Conservation (phyloP, 2,888 invertebrate species). For the Chaetogeoica ovagalla region DNA sequence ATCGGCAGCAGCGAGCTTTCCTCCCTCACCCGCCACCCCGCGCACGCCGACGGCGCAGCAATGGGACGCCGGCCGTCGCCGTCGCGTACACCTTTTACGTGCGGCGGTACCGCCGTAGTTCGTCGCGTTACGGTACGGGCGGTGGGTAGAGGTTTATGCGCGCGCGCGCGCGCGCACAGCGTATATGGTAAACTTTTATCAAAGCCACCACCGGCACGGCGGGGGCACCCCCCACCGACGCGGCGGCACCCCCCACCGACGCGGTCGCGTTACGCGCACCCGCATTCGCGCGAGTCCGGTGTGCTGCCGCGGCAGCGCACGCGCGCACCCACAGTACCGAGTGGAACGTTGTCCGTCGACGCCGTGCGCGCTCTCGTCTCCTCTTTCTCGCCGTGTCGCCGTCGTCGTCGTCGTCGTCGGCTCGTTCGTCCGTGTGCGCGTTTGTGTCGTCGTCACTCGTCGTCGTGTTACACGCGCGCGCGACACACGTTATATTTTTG, state of each 20-base stretch:
- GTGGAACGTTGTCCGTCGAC: slow-evolving; percentile 35
- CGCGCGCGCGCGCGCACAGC: slow-evolving; percentile 22
- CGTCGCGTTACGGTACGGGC: background rate
- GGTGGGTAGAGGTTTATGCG: background rate
- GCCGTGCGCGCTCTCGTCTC: slow-evolving; percentile 18
- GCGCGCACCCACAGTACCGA: slow-evolving; percentile 46
- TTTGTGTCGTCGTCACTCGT: slow-evolving; percentile 9
- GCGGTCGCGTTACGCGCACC: slow-evolving; percentile 48
- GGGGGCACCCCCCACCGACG: slow-evolving; percentile 20
- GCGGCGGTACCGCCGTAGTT: slow-evolving; percentile 14
- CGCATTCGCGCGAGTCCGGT: slow-evolving; percentile 10
- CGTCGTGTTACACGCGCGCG: background rate
- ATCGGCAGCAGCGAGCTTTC: slow-evolving; percentile 51
- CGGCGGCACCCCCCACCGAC: slow-evolving; percentile 11
- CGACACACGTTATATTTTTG: slow-evolving; percentile 11
- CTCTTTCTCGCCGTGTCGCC: background rate
- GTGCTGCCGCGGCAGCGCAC: background rate
- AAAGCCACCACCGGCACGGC: slow-evolving; percentile 27
- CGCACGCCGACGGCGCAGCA: too few relatives aligned
- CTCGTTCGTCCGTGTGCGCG: slow-evolving; percentile 18
- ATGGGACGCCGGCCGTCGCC: background rate
- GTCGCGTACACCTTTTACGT: slow-evolving; percentile 42
- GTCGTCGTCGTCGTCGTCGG: too few relatives aligned
- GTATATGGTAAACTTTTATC: slow-evolving; percentile 46
- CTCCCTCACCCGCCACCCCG: background rate